A percentile compares a stretch with the other conserved stretches of the same genome.
Evolutionary conservation across 1,140 invertebrate species (phyloP).

Genomic region (Pseudomyrmex pallidus): DNA sequence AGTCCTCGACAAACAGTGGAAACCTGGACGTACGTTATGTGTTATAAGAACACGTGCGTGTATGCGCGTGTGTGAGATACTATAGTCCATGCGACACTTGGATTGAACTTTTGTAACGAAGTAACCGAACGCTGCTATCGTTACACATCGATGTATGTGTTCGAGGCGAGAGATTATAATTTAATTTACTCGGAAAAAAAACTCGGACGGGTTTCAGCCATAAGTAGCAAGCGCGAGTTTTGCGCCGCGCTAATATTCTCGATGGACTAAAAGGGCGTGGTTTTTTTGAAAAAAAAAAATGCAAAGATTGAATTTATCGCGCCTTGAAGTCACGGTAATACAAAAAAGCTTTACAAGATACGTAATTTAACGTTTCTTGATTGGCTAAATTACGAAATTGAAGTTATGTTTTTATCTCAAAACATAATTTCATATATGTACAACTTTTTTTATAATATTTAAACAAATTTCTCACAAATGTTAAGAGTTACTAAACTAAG

Average conservation of each 20-base stretch:
- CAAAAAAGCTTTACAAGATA: background rate
- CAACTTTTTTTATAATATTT: no score
- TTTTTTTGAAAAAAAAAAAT: background rate
- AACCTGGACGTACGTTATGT: constrained; percentile 6
- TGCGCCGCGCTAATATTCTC: background rate
- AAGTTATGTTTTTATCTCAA: background rate
- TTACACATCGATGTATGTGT: constrained; percentile 64
- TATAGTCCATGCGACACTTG: constrained; percentile 43
- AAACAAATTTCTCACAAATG: background rate
- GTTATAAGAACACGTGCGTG: background rate
- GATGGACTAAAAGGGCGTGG: background rate
- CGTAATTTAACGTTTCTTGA: background rate
- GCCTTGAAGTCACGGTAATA: background rate
- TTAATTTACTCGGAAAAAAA: constrained; percentile 51
- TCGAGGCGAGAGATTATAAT: constrained; percentile 64
- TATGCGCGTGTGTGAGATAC: background rate
- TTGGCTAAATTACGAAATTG: background rate
- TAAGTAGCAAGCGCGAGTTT: constrained; percentile 41
- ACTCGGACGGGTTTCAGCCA: constrained; percentile 14
- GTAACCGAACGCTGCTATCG: constrained; percentile 23
- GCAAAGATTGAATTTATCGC: background rate
- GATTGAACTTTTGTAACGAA: constrained; percentile 64
- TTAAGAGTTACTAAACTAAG: background rate
- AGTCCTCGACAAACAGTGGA: constrained; percentile 21
- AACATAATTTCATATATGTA: no score